Base-by-base conservation (phyloP, 2,888 invertebrate genomes). In the Crepidodera aurea region DNA sequence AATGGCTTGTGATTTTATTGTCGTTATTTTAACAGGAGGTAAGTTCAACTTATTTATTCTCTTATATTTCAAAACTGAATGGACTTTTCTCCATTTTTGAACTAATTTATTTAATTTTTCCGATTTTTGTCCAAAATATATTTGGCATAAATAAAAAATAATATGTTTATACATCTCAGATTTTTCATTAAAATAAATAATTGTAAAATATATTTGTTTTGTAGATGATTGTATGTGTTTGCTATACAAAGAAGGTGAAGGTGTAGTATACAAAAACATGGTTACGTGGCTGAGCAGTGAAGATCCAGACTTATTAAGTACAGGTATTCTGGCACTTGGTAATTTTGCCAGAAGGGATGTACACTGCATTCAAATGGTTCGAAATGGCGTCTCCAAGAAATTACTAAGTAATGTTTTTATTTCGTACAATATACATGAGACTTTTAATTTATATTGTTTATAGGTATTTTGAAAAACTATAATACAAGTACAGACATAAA, bases 311-410 rank as follows among this genome's bases (percentile, higher is more conserved):
- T 82, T 96, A 16, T 83, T 92, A 73, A 88, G 90, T n/a, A 91
- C 94, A 0, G 94, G 92, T 0, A 89, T 94, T 2, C 82, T 95
- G 66, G 93, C 94, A 0, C 85, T 95, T 69, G 95, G 94, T 1
- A 96, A 96, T 83, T 95, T 96, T 81, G 95, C 95, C 0, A 84
- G 95, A 40, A 90, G 90, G 69, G 95, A 96, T 76, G 86, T 87
- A 37, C 91, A 94, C 78, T 95, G 96, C 77, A 86, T 88, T 50
- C 86, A 90, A 65, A 91, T 96, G 89, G 93, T 94, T 72, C 84
- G 89, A 55, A 86, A 88, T 70, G 90, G 90, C 25, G 87, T 94
- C 48, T 90, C 90, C 76, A 88, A 89, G 72, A 90, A 90, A 74
- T 78, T 90, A 61, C 83, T 90, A 42, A 84, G 87, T 87, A 73